These are phyloP conservation scores for Danio albolineatus DNA, from an alignment of 2,797 vertebrate genomes.

Conservation along the genomic window DNA sequence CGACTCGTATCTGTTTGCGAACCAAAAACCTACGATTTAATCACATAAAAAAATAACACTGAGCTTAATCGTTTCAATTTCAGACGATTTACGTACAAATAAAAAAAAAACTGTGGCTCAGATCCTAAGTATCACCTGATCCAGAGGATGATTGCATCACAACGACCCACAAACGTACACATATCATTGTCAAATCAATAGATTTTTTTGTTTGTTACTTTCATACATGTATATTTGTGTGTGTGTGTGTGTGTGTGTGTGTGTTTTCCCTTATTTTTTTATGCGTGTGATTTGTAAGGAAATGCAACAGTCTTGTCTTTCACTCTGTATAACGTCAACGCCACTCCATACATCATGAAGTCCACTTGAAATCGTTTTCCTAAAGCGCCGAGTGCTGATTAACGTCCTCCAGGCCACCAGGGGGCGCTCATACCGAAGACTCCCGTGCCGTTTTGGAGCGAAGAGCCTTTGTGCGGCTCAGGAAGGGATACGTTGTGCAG, in stretches of 20 bases:
- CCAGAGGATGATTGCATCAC: conserved; percentile 25
- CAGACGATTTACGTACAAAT: conserved; percentile 24
- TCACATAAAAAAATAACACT: conserved; percentile 29
- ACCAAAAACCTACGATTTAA: conserved; percentile 3
- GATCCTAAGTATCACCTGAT: conserved; percentile 23
- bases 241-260: conserved; percentile 1
- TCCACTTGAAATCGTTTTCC: conserved; percentile 4
- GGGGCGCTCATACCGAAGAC: conserved; percentile 59
- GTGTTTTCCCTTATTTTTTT: conserved; percentile 12
- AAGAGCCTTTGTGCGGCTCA: conserved; percentile 79
- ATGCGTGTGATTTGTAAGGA: conserved; percentile 24
- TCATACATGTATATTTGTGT: conserved; percentile 45
- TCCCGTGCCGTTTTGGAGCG: conserved; percentile 79
- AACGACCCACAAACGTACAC: conserved; percentile 30
- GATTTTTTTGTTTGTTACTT: conserved; percentile 13
- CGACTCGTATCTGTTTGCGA: conserved; percentile 1
- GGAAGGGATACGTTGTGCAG: conserved; percentile 83
- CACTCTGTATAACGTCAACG: conserved; percentile 22
- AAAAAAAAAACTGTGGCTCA: conserved; percentile 20
- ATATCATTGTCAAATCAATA: conserved; percentile 19
- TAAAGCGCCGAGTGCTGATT: conserved; percentile 46
- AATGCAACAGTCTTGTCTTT: conserved; percentile 31
- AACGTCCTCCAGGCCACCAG: conserved; percentile 13
- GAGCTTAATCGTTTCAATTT: conserved; percentile 10
- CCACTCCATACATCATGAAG: conserved; percentile 16